Conservation (phyloP, 2,113 vertebrate species). For the Oryzias curvinotus region DNA sequence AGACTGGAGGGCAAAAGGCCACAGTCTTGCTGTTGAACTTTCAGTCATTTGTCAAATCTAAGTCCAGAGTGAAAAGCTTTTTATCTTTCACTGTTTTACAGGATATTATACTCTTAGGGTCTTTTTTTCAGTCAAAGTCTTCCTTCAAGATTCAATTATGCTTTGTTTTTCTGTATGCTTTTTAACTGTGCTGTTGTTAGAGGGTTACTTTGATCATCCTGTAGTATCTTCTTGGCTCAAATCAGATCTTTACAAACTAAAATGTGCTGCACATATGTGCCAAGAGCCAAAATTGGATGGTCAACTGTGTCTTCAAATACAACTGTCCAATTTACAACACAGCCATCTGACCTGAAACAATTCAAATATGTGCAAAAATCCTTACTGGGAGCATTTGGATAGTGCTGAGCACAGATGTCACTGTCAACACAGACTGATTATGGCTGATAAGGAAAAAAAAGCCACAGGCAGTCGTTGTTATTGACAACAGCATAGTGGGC, state of each 20-base stretch:
- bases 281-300: constrained; percentile 31
- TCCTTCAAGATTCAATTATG: constrained; percentile 1
- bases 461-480: constrained; percentile 70
- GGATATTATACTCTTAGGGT: constrained; percentile 13
- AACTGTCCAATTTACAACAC: constrained; percentile 37
- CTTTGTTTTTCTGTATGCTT: neutral
- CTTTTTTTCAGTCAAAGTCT: constrained; percentile 2
- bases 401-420: constrained; percentile 72
- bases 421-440: constrained; percentile 75
- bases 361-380: constrained; percentile 52
- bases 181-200: neutral
- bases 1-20: constrained; percentile 68
- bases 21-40: constrained; percentile 62
- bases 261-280: constrained; percentile 21
- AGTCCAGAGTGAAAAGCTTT: constrained; percentile 42
- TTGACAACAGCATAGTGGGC: constrained; percentile 68
- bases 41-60: constrained; percentile 56
- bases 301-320: constrained; percentile 47
- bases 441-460: constrained; percentile 74
- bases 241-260: neutral
- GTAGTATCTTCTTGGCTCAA: constrained; percentile 2
- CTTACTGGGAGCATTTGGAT: constrained; percentile 63
- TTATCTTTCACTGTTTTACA: constrained; percentile 22
- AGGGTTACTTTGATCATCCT: neutral
- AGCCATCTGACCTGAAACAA: constrained; percentile 51